Evolutionary conservation across 2,888 invertebrate genomes (phyloP), one percentile per base, ranked within the genome.

Genomic region (Pyrrhia umbra): DNA sequence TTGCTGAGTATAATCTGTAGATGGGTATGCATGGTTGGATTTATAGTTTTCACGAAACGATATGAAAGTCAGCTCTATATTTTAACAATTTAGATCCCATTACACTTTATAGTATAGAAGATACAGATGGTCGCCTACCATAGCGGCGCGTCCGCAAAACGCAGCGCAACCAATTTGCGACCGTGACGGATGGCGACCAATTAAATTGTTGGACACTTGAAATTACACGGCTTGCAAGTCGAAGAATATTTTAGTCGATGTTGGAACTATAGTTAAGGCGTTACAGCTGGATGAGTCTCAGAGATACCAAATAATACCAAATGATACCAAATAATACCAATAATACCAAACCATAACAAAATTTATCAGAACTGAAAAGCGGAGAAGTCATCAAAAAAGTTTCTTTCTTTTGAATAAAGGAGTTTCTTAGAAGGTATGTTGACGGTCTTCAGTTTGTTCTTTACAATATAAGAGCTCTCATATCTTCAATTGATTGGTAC

Each of bases 141-240:
- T 6, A 13, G 47, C 45, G n/a, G 15, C 9, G 68, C 40, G 62
- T 40, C 37, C 49, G n/a, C 60, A 61, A 47, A 61, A 61, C 47
- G 68, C 47, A 55, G 68, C 70, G 70, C 45, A 40, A 71, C 68
- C 78, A 77, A 78, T 80, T 78, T 77, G 70, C 58, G 55, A 49
- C 51, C 37, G 60, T 70, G 75, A 80, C 62, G 54, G 74, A 80
- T 63, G 70, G 80, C 46, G 56, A 74, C 75, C 80, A 78, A 78
- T 78, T 78, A 78, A 68, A 74, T 68, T 55, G 64, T 43, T 34
- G 78, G 56, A 66, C 42, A 43, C 40, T 40, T 23, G 13, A 39
- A 20, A 39, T 27, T 6, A 50, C 42, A 2, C 1, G 64, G n/a
- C 25, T 15, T 8, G 13, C 2, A 8, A 27, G 1, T 54, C 39